These are phyloP conservation scores for Tetrao urogallus DNA, from an alignment of 2,113 vertebrate species.

Conservation along the genomic window DNA sequence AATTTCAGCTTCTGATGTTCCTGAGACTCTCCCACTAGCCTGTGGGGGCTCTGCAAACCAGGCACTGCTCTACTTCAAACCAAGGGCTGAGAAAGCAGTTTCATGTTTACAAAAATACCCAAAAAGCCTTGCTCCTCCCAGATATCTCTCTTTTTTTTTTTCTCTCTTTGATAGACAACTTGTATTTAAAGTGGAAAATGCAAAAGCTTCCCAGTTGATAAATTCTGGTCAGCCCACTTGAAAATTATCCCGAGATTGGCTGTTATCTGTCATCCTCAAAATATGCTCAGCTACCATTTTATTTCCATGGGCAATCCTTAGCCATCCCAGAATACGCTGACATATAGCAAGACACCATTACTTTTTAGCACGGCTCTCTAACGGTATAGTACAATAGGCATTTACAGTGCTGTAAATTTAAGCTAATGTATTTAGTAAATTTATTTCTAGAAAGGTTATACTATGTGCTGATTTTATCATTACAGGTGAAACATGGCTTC, in stretches of 20 bases:
- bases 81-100: background rate
- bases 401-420: constrained; percentile 7
- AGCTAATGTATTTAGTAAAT: constrained; percentile 4
- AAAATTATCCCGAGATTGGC: background rate
- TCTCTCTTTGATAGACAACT: too few relatives aligned
- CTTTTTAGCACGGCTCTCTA: background rate
- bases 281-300: background rate
- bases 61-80: accelerated
- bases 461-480: background rate
- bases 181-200: background rate
- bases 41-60: background rate
- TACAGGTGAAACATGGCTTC: background rate
- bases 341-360: background rate
- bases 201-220: background rate
- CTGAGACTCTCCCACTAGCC: background rate
- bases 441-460: constrained; percentile 15
- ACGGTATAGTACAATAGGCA: background rate
- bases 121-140: background rate
- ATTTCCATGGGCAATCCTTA: background rate
- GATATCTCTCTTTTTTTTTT: too few relatives aligned
- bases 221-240: background rate
- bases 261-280: background rate
- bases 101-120: background rate
- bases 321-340: background rate
- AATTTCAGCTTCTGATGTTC: background rate